These are phyloP conservation scores for Squalus acanthias DNA, from an alignment of 2,797 vertebrate species.

Conservation along the genomic window DNA sequence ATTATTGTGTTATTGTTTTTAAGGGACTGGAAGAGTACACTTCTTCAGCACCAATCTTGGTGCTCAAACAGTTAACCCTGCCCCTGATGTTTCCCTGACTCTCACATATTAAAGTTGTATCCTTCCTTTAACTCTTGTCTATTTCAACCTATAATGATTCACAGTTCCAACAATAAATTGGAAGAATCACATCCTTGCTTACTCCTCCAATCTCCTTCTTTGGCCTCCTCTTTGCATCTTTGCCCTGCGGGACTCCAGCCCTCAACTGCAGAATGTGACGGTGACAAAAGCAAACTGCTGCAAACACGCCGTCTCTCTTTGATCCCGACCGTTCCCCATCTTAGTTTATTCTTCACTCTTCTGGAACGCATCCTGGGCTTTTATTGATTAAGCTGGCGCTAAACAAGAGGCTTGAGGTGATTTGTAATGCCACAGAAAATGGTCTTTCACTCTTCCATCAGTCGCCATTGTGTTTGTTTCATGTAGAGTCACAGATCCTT, in stretches of 20 bases:
- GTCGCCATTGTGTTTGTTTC: background rate
- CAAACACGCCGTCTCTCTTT: background rate
- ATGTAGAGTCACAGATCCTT: background rate
- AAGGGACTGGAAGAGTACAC: background rate
- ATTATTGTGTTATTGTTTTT: background rate
- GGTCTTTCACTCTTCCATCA: background rate
- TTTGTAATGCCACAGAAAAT: slow-evolving; percentile 20
- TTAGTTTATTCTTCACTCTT: background rate
- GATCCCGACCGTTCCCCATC: background rate
- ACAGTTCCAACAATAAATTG: background rate
- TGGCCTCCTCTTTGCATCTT: background rate
- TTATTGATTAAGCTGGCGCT: background rate
- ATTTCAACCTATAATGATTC: background rate
- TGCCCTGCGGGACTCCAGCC: background rate
- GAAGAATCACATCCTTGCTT: background rate
- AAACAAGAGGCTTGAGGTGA: background rate
- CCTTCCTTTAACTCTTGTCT: background rate
- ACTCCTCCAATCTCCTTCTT: background rate
- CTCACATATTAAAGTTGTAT: background rate
- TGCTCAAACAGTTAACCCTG: background rate
- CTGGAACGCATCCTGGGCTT: background rate
- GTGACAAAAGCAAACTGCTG: background rate
- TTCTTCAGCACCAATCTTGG: no score
- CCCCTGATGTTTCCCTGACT: background rate
- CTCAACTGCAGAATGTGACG: background rate